Evolutionary conservation across 2,888 invertebrate species (phyloP), one percentile per base, ranked within the genome.

Genomic region (Muscina levida): DNA sequence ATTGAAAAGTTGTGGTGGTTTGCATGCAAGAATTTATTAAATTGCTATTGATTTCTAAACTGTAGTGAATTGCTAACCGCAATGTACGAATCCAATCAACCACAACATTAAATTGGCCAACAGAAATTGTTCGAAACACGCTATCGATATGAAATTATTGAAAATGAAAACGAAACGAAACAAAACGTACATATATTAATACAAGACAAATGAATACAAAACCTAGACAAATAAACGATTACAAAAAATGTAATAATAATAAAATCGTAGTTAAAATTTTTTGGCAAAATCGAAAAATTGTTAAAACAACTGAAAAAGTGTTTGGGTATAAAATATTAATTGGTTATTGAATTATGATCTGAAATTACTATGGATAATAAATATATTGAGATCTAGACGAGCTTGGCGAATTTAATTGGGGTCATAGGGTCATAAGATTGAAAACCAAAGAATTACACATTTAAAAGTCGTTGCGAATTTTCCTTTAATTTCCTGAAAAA

Each of bases 1-100:
- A 5, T 31, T 8, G 4, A 31, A 31, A 31, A 31, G 8, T 31
- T 5, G n/a, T n/a, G n/a, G n/a, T 26, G 56, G 46, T 56, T 80
- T 76, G 76, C 79, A 80, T 80, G 79, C 76, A 80, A 80, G 72
- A 80, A 80, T 80, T 76, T 72, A 75, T 53, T 79, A 75, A 72
- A 79, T 62, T 68, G 72, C 39, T 72, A 72, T 62, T 68, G 75
- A 79, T 79, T 79, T 79, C 75, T 65, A 70, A 79, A 79, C 17
- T 62, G 62, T 39, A 24, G 24, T 53, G 53, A 53, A 24, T 11
- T 53, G 62, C 44, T 56, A 57, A 66, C 13, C 26, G 66, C 13
- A 53, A 68, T 70, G 53, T 57, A 42, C 15, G 53, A 57, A 79
- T n/a, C 66, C 71, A 74, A 75, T 79, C 66, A 70, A 78, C 42